A percentile compares a stretch with the other conserved stretches of the same genome.
These are phyloP conservation scores for Mastomys coucha DNA, from an alignment of 2,113 vertebrate genomes.

Conservation along the genomic window DNA sequence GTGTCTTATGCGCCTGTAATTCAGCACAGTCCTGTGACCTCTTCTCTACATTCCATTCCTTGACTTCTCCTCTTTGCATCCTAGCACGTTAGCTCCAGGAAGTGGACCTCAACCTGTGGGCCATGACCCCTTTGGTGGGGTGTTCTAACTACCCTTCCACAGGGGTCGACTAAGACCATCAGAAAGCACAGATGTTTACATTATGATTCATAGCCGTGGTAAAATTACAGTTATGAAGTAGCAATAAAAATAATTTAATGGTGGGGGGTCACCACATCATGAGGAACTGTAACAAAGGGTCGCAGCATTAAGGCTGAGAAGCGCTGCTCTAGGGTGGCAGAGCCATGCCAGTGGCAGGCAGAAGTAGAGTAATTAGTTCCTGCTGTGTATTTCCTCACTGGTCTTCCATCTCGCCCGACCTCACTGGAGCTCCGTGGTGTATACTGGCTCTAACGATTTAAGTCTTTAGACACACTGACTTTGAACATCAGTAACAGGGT, in stretches of 20 bases:
- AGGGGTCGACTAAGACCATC: background rate
- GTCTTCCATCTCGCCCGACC: background rate
- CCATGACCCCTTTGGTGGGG: background rate
- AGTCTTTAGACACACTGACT: background rate
- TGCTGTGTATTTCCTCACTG: background rate
- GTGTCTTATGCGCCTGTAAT: fast-evolving
- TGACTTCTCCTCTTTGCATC: background rate
- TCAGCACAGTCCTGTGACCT: fast-evolving
- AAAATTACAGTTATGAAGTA: background rate
- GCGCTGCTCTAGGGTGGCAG: background rate
- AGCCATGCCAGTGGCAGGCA: background rate
- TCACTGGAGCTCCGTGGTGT: background rate
- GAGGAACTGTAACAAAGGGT: background rate
- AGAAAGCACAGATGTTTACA: background rate
- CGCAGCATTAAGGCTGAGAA: background rate
- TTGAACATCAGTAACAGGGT: background rate
- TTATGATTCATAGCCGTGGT: background rate
- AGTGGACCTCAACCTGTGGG: background rate
- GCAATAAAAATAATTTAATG: background rate
- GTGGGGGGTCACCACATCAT: too few species aligned
- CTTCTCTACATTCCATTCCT: background rate
- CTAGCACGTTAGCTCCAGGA: background rate
- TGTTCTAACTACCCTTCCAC: background rate
- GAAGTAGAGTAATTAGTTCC: background rate
- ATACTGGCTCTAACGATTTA: background rate